Evolutionary conservation across 2,797 vertebrate species (phyloP).

Genomic region (Schizopygopsis pylzovi): DNA sequence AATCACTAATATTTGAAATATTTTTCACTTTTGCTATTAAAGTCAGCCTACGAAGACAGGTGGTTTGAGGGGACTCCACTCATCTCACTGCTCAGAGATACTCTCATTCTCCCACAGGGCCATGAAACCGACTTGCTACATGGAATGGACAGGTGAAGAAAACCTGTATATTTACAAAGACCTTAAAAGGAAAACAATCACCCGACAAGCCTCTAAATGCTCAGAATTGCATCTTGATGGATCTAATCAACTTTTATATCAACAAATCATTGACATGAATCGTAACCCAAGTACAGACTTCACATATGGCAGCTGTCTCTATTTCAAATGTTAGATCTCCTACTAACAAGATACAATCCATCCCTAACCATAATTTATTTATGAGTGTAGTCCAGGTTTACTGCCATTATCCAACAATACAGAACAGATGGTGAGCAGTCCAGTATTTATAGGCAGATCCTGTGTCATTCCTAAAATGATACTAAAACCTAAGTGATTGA

Average conservation of each 20-base stretch:
- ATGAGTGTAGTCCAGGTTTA: slow-evolving; percentile 57
- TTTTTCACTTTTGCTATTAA: slow-evolving; percentile 54
- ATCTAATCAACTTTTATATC: slow-evolving; percentile 48
- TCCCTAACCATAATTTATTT: slow-evolving; percentile 59
- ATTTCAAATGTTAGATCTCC: slow-evolving; percentile 57
- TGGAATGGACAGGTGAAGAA: slow-evolving; percentile 87
- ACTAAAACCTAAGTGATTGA: slow-evolving; percentile 56
- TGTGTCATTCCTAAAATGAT: slow-evolving; percentile 60
- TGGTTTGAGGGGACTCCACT: slow-evolving; percentile 86
- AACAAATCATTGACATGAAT: slow-evolving; percentile 49
- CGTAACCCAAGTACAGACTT: slow-evolving; percentile 51
- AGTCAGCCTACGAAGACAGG: slow-evolving; percentile 73
- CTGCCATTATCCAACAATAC: slow-evolving; percentile 51
- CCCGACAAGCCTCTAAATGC: slow-evolving; percentile 1
- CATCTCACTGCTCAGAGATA: slow-evolving; percentile 80
- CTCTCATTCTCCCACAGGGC: slow-evolving; percentile 84
- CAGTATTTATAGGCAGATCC: slow-evolving; percentile 50
- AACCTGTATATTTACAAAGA: neutral
- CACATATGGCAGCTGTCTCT: slow-evolving; percentile 57
- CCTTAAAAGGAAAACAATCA: neutral
- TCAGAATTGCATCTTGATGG: slow-evolving; percentile 14
- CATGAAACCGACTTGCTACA: slow-evolving; percentile 86
- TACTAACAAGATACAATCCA: slow-evolving; percentile 58
- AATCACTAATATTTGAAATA: neutral
- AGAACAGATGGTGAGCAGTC: slow-evolving; percentile 58